Conservation (phyloP, 2,888 invertebrate species). For the Drosophila eohydei region DNA sequence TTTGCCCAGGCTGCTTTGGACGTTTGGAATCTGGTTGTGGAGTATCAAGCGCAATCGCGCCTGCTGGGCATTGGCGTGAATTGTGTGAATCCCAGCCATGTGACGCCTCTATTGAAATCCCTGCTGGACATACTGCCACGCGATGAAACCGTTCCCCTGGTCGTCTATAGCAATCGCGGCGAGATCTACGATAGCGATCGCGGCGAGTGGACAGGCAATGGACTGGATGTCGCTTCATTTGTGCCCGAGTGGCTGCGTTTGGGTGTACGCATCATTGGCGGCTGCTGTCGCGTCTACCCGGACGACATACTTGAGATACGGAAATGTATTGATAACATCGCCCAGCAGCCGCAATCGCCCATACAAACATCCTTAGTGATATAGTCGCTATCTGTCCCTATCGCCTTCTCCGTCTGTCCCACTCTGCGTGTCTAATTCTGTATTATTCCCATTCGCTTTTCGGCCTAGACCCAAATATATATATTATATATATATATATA, state of each 20-base stretch:
- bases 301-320: slow-evolving; percentile 91
- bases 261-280: slow-evolving; percentile 93
- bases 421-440: neutral
- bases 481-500: slow-evolving; percentile 31
- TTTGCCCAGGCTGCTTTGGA: slow-evolving; percentile 90
- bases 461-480: slow-evolving; percentile 55
- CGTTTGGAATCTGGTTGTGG: slow-evolving; percentile 87
- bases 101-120: slow-evolving; percentile 87
- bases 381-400: slow-evolving; percentile 17
- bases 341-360: slow-evolving; percentile 32
- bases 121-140: slow-evolving; percentile 82
- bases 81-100: slow-evolving; percentile 90
- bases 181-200: slow-evolving; percentile 79
- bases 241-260: slow-evolving; percentile 92
- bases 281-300: slow-evolving; percentile 95
- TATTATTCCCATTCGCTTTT: slow-evolving; percentile 23
- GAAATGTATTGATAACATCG: slow-evolving; percentile 82
- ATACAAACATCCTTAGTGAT: slow-evolving; percentile 31
- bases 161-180: slow-evolving; percentile 97
- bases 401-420: neutral
- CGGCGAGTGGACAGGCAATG: slow-evolving; percentile 87
- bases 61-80: slow-evolving; percentile 95
- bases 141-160: slow-evolving; percentile 87
- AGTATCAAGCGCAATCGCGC: slow-evolving; percentile 86
- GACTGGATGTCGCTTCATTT: slow-evolving; percentile 86